Evolutionary conservation across 92 coral and sea anemone genomes (phyloP).

Genomic region (Parazoanthus darwini): DNA sequence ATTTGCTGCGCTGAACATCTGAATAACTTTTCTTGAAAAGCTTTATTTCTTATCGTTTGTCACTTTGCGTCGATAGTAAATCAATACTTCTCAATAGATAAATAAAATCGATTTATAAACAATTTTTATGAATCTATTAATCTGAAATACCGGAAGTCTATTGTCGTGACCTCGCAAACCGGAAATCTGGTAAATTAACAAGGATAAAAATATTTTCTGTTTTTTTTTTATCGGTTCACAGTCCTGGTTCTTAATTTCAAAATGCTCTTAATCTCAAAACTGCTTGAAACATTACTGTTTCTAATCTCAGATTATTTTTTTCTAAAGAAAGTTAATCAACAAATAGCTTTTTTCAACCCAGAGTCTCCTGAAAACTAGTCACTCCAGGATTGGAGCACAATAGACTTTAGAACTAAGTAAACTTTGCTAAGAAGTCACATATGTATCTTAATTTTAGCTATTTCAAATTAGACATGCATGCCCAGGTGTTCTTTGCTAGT

Average conservation of each 20-base stretch:
- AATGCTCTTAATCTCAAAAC: background rate
- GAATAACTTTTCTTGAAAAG: background rate
- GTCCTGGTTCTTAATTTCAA: too few relatives aligned
- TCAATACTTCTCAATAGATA: conserved; percentile 41
- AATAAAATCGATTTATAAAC: conserved; percentile 18
- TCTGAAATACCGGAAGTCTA: conserved; percentile 21
- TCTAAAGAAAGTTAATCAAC: background rate
- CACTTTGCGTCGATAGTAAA: conserved; percentile 9
- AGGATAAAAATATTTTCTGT: too few relatives aligned
- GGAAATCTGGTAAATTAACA: background rate
- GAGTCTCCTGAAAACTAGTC: background rate
- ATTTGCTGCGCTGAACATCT: background rate
- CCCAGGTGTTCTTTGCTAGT: background rate
- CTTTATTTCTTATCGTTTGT: background rate
- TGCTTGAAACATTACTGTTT: background rate
- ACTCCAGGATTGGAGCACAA: too few relatives aligned
- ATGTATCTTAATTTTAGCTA: background rate
- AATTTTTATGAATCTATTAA: conserved; percentile 2
- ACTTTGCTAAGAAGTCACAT: background rate
- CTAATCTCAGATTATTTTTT: background rate
- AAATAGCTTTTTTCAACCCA: background rate
- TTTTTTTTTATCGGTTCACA: background rate
- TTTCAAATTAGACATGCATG: background rate
- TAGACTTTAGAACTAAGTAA: background rate
- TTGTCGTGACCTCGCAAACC: background rate